A percentile compares a stretch with the other conserved stretches of the same genome.
Evolutionary conservation across 64 coral and sea anemone species (phyloP).

Genomic region (Trachythela sp.): DNA sequence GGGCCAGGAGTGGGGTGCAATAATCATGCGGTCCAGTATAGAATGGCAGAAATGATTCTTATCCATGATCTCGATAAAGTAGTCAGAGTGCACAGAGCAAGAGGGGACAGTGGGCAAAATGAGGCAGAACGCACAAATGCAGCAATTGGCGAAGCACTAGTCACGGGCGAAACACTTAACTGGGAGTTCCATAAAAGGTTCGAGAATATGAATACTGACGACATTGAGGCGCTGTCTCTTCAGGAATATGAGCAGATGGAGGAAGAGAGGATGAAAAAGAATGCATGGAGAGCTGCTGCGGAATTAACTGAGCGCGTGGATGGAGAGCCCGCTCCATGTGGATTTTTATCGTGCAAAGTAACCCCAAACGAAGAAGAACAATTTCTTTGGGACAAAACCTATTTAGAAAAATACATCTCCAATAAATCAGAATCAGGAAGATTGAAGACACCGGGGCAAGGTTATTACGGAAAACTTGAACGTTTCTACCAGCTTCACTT

Average conservation of each 20-base stretch:
- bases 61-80: not conserved
- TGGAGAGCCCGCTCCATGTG: conserved; percentile 18
- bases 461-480: no score
- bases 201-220: not conserved
- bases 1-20: no score
- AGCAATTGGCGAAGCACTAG: not conserved
- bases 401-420: no score
- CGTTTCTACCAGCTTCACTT: no score
- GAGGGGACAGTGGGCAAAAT: not conserved
- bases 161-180: not conserved
- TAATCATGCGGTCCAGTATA: not conserved
- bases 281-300: conserved; percentile 13
- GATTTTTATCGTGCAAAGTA: no score
- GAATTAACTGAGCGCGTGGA: conserved; percentile 22
- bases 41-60: not conserved
- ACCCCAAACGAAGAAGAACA: no score
- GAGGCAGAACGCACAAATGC: not conserved
- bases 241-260: conserved; percentile 31
- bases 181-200: conserved; percentile 4
- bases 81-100: not conserved
- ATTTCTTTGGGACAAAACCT: no score
- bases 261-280: conserved; percentile 14
- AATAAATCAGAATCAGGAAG: no score
- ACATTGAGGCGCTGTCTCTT: not conserved
- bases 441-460: no score